Evolutionary conservation across 2,113 vertebrate species (phyloP).

Genomic region (Noctilio leporinus): DNA sequence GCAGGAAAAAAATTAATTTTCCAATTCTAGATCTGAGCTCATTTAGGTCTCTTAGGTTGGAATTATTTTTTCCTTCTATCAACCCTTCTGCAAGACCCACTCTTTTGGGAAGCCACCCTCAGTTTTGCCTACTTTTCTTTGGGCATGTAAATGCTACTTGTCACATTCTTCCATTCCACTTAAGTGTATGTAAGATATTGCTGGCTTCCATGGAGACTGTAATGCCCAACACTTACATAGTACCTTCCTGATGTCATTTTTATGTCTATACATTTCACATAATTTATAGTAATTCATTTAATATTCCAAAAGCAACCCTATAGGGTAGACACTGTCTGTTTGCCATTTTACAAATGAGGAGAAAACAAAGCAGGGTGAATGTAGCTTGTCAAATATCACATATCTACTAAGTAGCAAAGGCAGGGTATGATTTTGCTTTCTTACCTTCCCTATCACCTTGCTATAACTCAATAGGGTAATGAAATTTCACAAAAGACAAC

Average conservation of each 20-base stretch:
- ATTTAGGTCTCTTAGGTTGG: background rate
- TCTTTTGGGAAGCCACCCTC: background rate
- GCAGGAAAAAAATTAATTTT: background rate
- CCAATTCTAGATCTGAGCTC: background rate
- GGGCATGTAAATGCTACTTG: rapidly evolving
- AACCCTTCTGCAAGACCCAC: background rate
- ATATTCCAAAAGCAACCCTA: background rate
- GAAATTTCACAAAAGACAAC: background rate
- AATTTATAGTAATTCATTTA: background rate
- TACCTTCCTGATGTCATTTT: background rate
- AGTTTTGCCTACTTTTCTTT: no score
- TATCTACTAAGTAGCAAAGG: background rate
- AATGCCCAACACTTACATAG: background rate
- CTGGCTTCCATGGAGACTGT: background rate
- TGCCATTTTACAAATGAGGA: background rate
- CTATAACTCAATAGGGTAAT: background rate
- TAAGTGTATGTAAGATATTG: background rate
- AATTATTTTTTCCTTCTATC: background rate
- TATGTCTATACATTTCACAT: background rate
- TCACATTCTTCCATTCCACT: background rate
- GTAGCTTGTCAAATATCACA: background rate
- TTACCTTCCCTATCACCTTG: background rate
- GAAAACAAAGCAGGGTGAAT: background rate
- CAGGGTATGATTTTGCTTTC: background rate
- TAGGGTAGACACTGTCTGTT: background rate